Base-by-base conservation (phyloP, 2,113 vertebrate genomes). In the Prunella fulvescens region DNA sequence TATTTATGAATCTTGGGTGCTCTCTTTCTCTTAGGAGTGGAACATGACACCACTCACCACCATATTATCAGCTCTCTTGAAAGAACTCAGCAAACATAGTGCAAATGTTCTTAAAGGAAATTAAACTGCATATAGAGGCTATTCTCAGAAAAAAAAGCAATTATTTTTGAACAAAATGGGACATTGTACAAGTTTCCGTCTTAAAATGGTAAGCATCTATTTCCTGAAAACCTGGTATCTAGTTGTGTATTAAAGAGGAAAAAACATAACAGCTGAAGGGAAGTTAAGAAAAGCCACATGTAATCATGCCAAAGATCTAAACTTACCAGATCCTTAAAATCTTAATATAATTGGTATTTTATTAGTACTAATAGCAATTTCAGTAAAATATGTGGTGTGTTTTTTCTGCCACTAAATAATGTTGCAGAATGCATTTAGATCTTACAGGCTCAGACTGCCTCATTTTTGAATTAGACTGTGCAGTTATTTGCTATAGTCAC, bases 51-150 rank as follows among this genome's bases (percentile, higher is more conserved):
- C 28, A 28, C 11, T 7, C 33, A 62, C 9, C 5, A 54, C 3
- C 0, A 0, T 22, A 28, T 17, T 40, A 44, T 40, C 14, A 56
- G 8, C 1, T 1, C 6, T 71, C 17, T 54, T 57, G 29, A 86
- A 71, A 60, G 19, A 71, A n/a, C 9, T 60, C 28, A 45, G 19
- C 4, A 11, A 76, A 35, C 12, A 37, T 15, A 72, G 7, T 6
- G 28, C 6, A 5, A 44, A 33, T 0, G 0, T 44, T 94, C 29
- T 76, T 50, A 82, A 56, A 79, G 17, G 8, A 86, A 76, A 69
- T 56, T 42, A 76, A 85, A 64, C 23, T 80, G 16, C 17, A 67
- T 14, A 24, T 8, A 58, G 31, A 64, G 6, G 19, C 4, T 64
- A 51, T 58, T 72, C 11, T 42, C 14, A 82, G 62, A 82, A 88